Conservation (phyloP, 2,113 vertebrate species). For the Amblyopsis rosae region DNA sequence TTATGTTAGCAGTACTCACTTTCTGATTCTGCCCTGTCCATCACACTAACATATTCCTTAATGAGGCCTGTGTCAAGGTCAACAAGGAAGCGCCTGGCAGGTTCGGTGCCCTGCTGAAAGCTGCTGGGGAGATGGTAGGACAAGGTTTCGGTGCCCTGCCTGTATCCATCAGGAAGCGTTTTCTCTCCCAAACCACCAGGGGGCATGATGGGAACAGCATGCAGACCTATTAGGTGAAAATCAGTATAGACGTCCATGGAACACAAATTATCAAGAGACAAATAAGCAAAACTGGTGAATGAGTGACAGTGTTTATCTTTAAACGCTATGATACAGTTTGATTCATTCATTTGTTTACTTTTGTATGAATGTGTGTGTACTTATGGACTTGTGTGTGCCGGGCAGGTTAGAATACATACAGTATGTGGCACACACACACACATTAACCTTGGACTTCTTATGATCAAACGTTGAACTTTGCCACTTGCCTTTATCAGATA, state of each 20-base stretch:
- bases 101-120: slow-evolving; percentile 66
- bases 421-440: neutral
- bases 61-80: slow-evolving; percentile 59
- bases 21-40: slow-evolving; percentile 47
- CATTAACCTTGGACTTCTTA: neutral
- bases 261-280: neutral
- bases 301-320: too few relatives aligned
- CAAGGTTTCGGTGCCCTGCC: neutral
- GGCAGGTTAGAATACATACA: neutral
- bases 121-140: neutral
- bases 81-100: slow-evolving; percentile 55
- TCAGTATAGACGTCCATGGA: neutral
- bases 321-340: too few relatives aligned
- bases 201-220: slow-evolving; percentile 48
- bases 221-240: slow-evolving; percentile 52
- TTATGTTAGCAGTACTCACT: neutral
- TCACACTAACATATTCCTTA: slow-evolving; percentile 54
- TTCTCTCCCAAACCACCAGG: slow-evolving; percentile 3
- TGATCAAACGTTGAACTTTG: neutral
- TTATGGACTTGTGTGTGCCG: neutral
- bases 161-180: neutral
- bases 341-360: too few relatives aligned
- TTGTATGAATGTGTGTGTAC: neutral
- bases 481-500: neutral
- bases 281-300: too few relatives aligned